Conservation (phyloP, 2,888 invertebrate genomes). For the Dorcus hopei region DNA sequence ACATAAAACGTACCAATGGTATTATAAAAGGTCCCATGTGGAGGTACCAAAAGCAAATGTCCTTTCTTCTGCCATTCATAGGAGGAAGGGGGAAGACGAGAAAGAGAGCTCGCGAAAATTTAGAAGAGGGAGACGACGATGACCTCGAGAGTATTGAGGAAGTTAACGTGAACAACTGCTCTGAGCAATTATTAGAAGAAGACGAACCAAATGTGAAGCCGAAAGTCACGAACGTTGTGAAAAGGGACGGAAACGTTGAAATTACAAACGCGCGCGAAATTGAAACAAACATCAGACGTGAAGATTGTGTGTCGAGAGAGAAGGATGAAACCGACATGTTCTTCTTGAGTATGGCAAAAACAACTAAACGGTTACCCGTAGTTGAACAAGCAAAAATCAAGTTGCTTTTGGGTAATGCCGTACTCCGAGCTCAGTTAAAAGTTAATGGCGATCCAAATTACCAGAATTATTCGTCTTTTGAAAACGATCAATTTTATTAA, state of each 20-base stretch:
- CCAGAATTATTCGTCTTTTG: too few species aligned
- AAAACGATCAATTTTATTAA: too few species aligned
- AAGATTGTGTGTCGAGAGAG: too few species aligned
- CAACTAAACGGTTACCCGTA: conserved; percentile 8
- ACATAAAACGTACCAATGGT: background rate
- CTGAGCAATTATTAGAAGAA: background rate
- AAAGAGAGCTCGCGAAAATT: background rate
- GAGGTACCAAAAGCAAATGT: conserved; percentile 13
- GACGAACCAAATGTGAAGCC: background rate
- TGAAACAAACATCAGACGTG: too few species aligned
- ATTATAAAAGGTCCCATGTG: background rate
- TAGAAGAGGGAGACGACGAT: conserved; percentile 3
- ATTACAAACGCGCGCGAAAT: too few species aligned
- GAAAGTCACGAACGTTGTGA: background rate
- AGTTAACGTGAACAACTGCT: background rate
- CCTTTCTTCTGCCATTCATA: conserved; percentile 9
- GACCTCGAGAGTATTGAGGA: background rate
- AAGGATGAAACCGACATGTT: conserved; percentile 11
- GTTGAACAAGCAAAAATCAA: conserved; percentile 11
- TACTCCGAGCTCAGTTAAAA: conserved; percentile 3
- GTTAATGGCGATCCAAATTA: too few species aligned
- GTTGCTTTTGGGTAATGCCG: conserved; percentile 5
- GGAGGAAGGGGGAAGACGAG: conserved; percentile 2
- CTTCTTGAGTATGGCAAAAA: conserved; percentile 13
- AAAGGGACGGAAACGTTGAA: background rate